phyloP scores from a whole-genome alignment of 2,113 vertebrate species.

The Microtus ochrogaster region DNA sequence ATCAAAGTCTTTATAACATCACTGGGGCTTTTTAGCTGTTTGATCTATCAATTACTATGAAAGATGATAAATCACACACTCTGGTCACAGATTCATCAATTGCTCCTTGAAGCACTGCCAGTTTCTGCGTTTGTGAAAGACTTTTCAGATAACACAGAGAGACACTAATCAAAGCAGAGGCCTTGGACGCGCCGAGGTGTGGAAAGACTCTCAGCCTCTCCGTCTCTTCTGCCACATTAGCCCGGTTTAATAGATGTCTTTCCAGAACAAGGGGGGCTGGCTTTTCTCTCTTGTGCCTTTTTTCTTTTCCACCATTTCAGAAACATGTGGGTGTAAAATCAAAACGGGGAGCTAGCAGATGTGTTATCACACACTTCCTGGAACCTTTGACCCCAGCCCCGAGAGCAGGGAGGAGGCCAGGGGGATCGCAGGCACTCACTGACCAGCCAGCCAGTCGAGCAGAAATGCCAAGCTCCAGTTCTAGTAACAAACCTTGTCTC shows the following conservation, averaged over 20 bases:
- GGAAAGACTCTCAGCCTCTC: neutral
- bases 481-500: neutral
- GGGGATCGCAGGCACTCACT: neutral
- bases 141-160: constrained; percentile 63
- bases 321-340: neutral
- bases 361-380: neutral
- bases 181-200: constrained; percentile 27
- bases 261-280: neutral
- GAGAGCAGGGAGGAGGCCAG: too few species aligned
- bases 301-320: neutral
- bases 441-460: neutral
- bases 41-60: constrained; percentile 65
- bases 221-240: neutral
- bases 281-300: neutral
- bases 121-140: constrained; percentile 61
- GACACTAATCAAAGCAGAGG: constrained; percentile 59
- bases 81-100: constrained; percentile 64
- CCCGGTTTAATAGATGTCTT: constrained; percentile 9
- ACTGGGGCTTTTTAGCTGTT: constrained; percentile 44
- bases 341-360: neutral
- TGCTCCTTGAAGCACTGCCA: constrained; percentile 57
- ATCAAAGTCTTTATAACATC: constrained; percentile 65
- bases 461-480: neutral
- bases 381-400: neutral
- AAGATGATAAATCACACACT: constrained; percentile 39